These are phyloP conservation scores for Capreolus pygargus DNA, from an alignment of 2,113 vertebrate species.

Conservation along the genomic window DNA sequence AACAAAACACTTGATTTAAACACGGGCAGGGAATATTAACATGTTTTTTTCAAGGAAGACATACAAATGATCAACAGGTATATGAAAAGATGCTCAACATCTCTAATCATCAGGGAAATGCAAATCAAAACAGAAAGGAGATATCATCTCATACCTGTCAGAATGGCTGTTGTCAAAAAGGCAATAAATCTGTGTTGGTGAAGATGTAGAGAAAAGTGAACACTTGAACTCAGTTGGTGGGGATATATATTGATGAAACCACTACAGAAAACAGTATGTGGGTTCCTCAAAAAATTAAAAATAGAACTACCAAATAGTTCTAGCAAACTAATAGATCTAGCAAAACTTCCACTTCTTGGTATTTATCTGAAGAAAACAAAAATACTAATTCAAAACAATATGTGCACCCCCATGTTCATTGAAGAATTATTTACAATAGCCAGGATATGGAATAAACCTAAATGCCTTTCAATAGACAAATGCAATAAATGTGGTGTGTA, in stretches of 20 bases:
- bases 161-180: not conserved
- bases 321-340: not conserved
- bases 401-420: not conserved
- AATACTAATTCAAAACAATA: not conserved
- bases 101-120: not conserved
- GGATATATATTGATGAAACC: not conserved
- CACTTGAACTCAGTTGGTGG: not conserved
- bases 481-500: not conserved
- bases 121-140: not conserved
- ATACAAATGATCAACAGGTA: not conserved
- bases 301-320: not conserved
- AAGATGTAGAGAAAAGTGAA: not conserved
- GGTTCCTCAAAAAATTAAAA: not conserved
- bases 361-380: not conserved
- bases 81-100: not conserved
- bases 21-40: not conserved
- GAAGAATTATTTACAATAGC: not conserved
- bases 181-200: not conserved
- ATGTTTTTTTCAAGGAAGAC: not conserved
- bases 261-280: not conserved
- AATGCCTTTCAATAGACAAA: not conserved
- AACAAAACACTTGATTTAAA: not conserved
- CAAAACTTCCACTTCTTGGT: not conserved
- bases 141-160: not conserved
- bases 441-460: not conserved